Conservation (phyloP, 2,113 vertebrate genomes). For the Lagopus leucura region DNA sequence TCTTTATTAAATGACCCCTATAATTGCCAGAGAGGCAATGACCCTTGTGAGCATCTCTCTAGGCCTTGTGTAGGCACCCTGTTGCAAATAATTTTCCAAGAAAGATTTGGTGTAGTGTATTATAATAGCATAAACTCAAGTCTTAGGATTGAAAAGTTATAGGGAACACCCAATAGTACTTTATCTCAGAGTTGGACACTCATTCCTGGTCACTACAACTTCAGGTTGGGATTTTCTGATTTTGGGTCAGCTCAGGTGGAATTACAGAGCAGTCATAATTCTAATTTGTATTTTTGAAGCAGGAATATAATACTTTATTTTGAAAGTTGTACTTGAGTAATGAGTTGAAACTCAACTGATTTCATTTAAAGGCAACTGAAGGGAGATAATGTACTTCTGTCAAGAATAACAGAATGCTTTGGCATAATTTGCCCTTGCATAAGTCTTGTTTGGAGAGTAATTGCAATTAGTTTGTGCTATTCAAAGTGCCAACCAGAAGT, state of each 20-base stretch:
- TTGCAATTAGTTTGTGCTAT: background rate
- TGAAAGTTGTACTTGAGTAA: background rate
- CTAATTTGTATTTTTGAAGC: background rate
- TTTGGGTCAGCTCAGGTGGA: background rate
- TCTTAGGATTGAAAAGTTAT: too few species aligned
- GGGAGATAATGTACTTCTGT: background rate
- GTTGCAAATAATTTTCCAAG: accelerated
- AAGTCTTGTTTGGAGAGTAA: background rate
- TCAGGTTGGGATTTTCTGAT: background rate
- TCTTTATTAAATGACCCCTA: background rate
- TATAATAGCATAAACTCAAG: too few species aligned
- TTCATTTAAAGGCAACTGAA: background rate
- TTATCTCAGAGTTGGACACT: accelerated
- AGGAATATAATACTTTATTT: background rate
- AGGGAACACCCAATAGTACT: background rate
- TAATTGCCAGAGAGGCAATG: background rate
- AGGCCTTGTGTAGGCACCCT: accelerated
- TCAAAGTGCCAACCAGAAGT: conserved; percentile 26
- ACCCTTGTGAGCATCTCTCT: background rate
- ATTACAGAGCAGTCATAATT: background rate
- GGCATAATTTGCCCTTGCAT: background rate
- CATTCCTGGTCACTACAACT: background rate
- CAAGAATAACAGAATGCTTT: background rate
- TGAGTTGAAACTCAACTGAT: background rate
- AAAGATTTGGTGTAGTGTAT: accelerated